Evolutionary conservation across 1,140 invertebrate species (phyloP).

Genomic region (Anoplophora glabripennis): DNA sequence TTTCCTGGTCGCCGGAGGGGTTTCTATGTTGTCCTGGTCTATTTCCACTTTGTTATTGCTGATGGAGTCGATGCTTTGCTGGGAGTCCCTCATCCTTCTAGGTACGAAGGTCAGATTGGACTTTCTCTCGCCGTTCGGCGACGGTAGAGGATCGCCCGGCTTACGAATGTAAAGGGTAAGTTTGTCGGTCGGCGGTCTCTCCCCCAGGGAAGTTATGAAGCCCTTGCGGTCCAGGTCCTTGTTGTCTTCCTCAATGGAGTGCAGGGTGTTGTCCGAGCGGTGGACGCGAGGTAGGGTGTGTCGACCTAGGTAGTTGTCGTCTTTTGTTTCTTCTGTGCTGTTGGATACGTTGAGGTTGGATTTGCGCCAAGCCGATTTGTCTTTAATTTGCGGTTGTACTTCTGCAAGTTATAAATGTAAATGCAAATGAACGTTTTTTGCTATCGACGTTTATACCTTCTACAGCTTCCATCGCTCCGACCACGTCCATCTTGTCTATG

Average conservation of each 20-base stretch:
- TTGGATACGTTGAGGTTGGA: conserved; percentile 65
- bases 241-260: conserved; percentile 59
- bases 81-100: conserved; percentile 36
- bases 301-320: conserved; percentile 23
- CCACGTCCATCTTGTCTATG: conserved; percentile 78
- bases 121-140: background rate
- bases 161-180: conserved; percentile 64
- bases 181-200: conserved; percentile 53
- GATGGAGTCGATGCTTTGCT: conserved; percentile 40
- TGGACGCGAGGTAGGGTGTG: conserved; percentile 20
- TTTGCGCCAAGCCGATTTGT: conserved; percentile 75
- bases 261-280: conserved; percentile 28
- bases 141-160: conserved; percentile 42
- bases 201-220: conserved; percentile 53
- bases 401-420: conserved; percentile 52
- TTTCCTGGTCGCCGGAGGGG: conserved; percentile 75
- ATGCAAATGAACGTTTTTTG: background rate
- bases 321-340: conserved; percentile 56
- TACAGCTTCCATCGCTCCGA: conserved; percentile 80
- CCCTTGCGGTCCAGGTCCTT: conserved; percentile 47
- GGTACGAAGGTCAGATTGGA: conserved; percentile 1
- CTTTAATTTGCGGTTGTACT: conserved; percentile 69
- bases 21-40: conserved; percentile 88
- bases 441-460: conserved; percentile 59
- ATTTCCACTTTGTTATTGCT: conserved; percentile 75